Conservation (phyloP, 2,888 invertebrate species). For the Drosophila algonquin region DNA sequence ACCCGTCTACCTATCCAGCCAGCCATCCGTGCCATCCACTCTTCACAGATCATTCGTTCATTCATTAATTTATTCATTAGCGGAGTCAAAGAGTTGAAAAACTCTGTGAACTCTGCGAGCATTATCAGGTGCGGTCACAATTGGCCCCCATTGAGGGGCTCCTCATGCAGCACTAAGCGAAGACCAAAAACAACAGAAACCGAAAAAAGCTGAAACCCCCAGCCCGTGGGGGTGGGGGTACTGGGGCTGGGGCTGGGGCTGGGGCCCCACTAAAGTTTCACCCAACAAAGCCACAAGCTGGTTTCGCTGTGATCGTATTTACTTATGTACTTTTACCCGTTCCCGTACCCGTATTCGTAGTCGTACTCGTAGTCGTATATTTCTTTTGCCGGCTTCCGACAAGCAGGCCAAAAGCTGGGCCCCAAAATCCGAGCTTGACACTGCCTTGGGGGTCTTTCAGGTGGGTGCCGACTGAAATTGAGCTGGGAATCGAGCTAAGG, state of each 20-base stretch:
- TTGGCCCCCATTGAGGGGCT: slow-evolving; percentile 33
- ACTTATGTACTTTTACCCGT: slow-evolving; percentile 22
- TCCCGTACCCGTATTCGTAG: background rate
- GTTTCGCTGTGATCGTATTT: slow-evolving; percentile 20
- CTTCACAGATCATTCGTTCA: slow-evolving; percentile 3
- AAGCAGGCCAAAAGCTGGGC: slow-evolving; percentile 29
- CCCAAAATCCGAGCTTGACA: slow-evolving; percentile 24
- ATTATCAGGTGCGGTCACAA: slow-evolving; percentile 43
- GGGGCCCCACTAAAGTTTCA: slow-evolving; percentile 8
- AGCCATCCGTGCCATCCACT: background rate
- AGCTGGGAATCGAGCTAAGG: slow-evolving; percentile 6
- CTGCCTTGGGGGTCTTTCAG: slow-evolving; percentile 13
- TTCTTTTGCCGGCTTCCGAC: slow-evolving; percentile 56
- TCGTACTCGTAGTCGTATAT: background rate
- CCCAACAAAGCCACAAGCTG: slow-evolving; percentile 4
- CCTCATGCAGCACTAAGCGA: slow-evolving; percentile 11
- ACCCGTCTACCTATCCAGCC: background rate
- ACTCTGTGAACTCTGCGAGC: slow-evolving; percentile 42
- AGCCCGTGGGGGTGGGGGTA: background rate
- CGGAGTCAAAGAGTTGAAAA: slow-evolving; percentile 56
- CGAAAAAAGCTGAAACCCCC: slow-evolving; percentile 54
- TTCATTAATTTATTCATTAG: slow-evolving; percentile 60
- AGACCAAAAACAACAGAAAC: slow-evolving; percentile 3
- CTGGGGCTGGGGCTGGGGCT: background rate
- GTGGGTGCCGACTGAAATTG: slow-evolving; percentile 7